Evolutionary conservation across 2,113 vertebrate genomes (phyloP), one percentile per base, ranked within the genome.

Genomic region (Elanus axillaris): DNA sequence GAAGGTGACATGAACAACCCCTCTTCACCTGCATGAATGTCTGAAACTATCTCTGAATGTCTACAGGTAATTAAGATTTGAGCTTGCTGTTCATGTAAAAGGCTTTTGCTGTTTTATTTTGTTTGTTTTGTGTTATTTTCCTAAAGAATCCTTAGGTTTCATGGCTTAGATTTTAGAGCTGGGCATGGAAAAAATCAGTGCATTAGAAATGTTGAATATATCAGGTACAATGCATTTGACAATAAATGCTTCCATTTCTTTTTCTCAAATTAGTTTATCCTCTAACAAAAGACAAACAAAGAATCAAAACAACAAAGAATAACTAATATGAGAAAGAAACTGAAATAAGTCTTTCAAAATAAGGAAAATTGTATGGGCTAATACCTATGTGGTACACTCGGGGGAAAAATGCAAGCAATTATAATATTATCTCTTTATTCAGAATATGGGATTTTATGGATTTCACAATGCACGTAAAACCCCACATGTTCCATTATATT

Each of bases 1-100:
- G 77, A 96, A 95, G 94, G 92, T 96, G 92, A 96, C 86, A 86
- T 94, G 83, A 95, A 66, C 88, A 94, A 63, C 84, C 52, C 55
- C 38, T 87, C 40, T 78, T 82, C 67, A 72, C 92, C 80, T 59
- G 15, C 29, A 5, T 45, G 69, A 71, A 79, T 48, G 40, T 69
- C 91, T 94, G 67, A 82, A 89, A 90, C 38, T 59, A 29, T 52
- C 48, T 83, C 50, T 87, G 86, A 58, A 64, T 78, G 40, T 59
- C 91, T 78, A 45, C 19, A 82, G 31, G 27, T 91, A 95, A 96
- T 94, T 95, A 97, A 94, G 80, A 95, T 83, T 94, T 85, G 77
- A 87, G 75, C 34, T 86, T 80, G 36, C 27, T 92, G 31, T 62
- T 75, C 79, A 53, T 87, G 32, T 63, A 85, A 82, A 91, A 94